Evolutionary conservation across 2,113 vertebrate species (phyloP), one percentile per base, ranked within the genome.

Genomic region (Xiphias gladius): DNA sequence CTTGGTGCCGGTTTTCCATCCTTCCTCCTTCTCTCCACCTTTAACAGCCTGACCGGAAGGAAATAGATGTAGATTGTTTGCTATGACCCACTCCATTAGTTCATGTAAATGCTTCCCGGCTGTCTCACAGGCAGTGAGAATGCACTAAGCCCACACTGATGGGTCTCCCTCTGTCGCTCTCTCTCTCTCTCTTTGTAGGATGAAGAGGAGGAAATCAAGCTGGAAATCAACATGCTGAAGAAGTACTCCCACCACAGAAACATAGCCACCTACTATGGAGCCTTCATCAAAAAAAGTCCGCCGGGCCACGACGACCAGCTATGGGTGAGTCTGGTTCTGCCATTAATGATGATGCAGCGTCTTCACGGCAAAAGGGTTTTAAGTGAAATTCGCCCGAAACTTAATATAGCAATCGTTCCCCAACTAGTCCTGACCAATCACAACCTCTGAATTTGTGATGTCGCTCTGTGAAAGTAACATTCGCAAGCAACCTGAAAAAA

Each of bases 211-310:
- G 98, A 99, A 95, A 99, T 99, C 76, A 99, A 99, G 94, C 94
- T 99, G 95, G 98, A 99, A 94, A 99, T 99, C 91, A 99, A 99
- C 93, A 99, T 99, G 98, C 92, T 99, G 86, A 99, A 99, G 95
- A 99, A 99, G 85, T 99, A 99, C 62, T 99, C 98, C 64, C 98
- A 99, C 90, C 98, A 99, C 90, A 96, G 98, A 91, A 99, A 99
- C 89, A 99, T 99, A 30, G 98, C 98, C 89, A 99, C 98, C n/a
- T 99, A 99, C 26, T 99, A 99, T 1, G 98, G 98, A 92, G 98
- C 98, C 91, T 99, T 99, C 92, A 99, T 99, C 94, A 99, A 99
- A 92, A 99, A 99, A 82, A 99, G 98, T 86, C 98, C 98, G 10
- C 98, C 98, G 2, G 98, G 98, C 32, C 97, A 99, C 6, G 98